phyloP scores from a whole-genome alignment of 2,888 invertebrate species.

The Drosophila meridiana region DNA sequence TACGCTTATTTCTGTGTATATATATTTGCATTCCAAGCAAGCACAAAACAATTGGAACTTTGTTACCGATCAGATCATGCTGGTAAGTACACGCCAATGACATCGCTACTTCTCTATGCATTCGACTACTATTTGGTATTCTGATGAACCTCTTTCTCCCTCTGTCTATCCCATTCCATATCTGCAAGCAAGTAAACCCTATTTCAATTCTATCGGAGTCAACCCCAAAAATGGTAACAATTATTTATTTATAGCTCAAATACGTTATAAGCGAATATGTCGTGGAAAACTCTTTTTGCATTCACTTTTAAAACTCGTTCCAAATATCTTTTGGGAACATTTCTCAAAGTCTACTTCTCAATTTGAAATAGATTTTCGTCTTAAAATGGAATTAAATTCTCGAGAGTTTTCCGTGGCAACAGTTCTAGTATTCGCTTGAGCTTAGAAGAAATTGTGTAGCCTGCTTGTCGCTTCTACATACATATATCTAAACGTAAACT shows the following conservation, averaged over 20 bases:
- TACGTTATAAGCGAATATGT: not conserved
- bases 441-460: not conserved
- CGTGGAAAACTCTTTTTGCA: not conserved
- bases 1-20: conserved; percentile 25
- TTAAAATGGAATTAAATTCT: not conserved
- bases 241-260: not conserved
- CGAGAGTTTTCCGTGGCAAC: not conserved
- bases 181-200: conserved; percentile 82
- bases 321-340: no score
- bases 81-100: conserved; percentile 56
- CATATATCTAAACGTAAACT: not conserved
- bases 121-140: conserved; percentile 8
- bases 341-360: no score
- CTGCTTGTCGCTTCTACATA: not conserved
- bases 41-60: conserved; percentile 78
- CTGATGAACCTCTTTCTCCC: conserved; percentile 17
- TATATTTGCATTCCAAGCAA: conserved; percentile 63
- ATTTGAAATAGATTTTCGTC: no score
- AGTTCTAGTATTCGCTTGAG: not conserved
- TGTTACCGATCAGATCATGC: conserved; percentile 76
- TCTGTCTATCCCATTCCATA: conserved; percentile 47
- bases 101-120: not conserved
- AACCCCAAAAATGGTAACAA: conserved; percentile 46
- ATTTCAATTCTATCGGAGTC: conserved; percentile 54
- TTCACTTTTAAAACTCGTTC: not conserved